Evolutionary conservation across 2,113 vertebrate species (phyloP).

Genomic region (Larimichthys polyactis): DNA sequence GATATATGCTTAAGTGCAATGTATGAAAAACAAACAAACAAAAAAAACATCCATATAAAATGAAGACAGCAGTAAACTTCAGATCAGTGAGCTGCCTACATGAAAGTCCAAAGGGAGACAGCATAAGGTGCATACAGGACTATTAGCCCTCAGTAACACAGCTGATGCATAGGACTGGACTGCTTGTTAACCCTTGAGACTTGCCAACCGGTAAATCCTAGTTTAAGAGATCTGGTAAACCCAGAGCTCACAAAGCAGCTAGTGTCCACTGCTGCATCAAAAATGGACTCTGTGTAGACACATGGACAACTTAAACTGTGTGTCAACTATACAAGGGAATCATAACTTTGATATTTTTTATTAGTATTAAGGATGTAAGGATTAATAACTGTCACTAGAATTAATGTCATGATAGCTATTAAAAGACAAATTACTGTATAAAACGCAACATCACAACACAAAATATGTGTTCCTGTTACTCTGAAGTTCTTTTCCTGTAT

Average conservation of each 20-base stretch:
- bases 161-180: conserved; percentile 71
- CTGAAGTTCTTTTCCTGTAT: neutral
- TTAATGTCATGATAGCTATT: neutral
- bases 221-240: conserved; percentile 59
- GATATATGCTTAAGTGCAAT: conserved; percentile 43
- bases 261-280: conserved; percentile 41
- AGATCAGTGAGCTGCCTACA: conserved; percentile 35
- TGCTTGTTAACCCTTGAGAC: conserved; percentile 72
- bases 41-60: conserved; percentile 35
- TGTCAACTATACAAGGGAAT: neutral
- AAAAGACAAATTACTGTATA: conserved; percentile 19
- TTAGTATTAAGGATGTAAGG: neutral
- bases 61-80: conserved; percentile 60
- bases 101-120: conserved; percentile 58
- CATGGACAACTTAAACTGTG: neutral
- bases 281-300: neutral
- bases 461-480: neutral
- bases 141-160: conserved; percentile 68
- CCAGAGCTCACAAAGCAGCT: conserved; percentile 46
- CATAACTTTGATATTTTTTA: neutral
- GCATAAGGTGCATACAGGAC: conserved; percentile 64
- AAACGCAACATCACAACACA: neutral
- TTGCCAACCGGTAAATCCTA: conserved; percentile 63
- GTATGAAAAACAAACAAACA: neutral
- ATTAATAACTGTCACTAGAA: neutral